Conservation (phyloP, 2,797 vertebrate species). For the Arrhamphus sclerolepis region DNA sequence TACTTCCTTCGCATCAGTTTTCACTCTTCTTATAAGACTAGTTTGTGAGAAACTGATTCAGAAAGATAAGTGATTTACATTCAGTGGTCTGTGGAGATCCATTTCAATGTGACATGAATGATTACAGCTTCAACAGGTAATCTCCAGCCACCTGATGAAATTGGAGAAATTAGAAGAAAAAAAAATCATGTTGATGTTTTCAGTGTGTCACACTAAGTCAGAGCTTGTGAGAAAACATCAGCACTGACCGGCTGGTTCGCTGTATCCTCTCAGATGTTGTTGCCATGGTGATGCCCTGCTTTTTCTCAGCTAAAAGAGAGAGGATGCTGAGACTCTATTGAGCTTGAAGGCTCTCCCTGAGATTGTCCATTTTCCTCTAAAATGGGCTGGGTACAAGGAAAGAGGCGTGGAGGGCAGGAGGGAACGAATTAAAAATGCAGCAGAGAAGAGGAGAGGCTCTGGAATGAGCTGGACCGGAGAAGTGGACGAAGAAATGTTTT, state of each 20-base stretch:
- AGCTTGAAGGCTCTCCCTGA: conserved; percentile 59
- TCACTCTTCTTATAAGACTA: no score
- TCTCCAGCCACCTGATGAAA: background rate
- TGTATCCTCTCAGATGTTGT: conserved; percentile 62
- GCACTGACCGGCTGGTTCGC: conserved; percentile 47
- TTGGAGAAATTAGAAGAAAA: conserved; percentile 27
- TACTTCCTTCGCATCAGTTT: no score
- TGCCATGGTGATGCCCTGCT: conserved; percentile 73
- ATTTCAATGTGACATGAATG: no score
- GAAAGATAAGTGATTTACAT: no score
- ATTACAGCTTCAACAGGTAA: background rate
- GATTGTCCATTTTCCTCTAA: conserved; percentile 61
- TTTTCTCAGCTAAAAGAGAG: conserved; percentile 55
- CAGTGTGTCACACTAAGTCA: conserved; percentile 54
- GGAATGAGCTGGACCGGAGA: conserved; percentile 37
- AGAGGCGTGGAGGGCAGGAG: conserved; percentile 27
- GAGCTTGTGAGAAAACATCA: conserved; percentile 42
- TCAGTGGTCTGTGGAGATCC: no score
- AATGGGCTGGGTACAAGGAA: conserved; percentile 43
- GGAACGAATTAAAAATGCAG: conserved; percentile 53
- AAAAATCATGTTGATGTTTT: conserved; percentile 41
- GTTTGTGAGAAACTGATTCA: no score
- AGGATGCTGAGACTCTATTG: conserved; percentile 47
- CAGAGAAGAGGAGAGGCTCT: conserved; percentile 34
- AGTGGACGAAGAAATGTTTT: conserved; percentile 39